A percentile compares a stretch with the other conserved stretches of the same genome.
Evolutionary conservation across 2,113 vertebrate genomes (phyloP).

Genomic region (Equus przewalskii): DNA sequence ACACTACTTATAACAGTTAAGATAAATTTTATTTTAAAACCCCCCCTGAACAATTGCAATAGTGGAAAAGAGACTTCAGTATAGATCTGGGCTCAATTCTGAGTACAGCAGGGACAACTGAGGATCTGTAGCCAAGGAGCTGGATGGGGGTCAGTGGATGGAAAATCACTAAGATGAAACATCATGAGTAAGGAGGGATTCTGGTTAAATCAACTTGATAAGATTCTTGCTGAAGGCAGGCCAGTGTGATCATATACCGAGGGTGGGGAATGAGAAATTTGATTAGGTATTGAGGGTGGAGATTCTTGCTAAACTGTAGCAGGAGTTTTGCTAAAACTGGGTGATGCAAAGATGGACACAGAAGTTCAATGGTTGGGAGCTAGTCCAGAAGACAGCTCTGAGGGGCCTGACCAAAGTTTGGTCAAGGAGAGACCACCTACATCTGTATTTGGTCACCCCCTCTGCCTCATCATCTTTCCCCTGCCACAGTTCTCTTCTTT

Average conservation of each 20-base stretch:
- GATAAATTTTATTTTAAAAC: not conserved
- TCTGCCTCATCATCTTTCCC: not conserved
- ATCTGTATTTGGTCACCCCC: not conserved
- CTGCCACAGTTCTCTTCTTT: not conserved
- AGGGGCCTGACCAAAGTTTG: not conserved
- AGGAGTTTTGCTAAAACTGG: constrained; percentile 13
- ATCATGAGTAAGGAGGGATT: not conserved
- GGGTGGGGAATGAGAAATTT: not conserved
- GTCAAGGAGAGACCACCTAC: not conserved
- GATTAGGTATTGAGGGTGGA: not conserved
- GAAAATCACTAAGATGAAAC: not conserved
- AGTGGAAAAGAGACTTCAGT: not conserved
- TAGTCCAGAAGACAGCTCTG: not conserved
- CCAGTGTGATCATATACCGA: not conserved
- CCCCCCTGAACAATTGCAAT: not conserved
- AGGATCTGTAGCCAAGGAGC: not conserved
- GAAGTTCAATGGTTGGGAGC: not conserved
- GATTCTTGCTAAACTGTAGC: constrained; percentile 2
- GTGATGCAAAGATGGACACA: not conserved
- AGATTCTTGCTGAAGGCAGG: not conserved
- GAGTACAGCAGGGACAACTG: not conserved
- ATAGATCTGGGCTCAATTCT: not conserved
- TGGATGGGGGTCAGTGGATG: too few species aligned
- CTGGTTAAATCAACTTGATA: not conserved
- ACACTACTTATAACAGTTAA: not conserved